Evolutionary conservation across 2,797 vertebrate genomes (phyloP), one percentile per base, ranked within the genome.

Genomic region (Cynodonichthys magdalenae): DNA sequence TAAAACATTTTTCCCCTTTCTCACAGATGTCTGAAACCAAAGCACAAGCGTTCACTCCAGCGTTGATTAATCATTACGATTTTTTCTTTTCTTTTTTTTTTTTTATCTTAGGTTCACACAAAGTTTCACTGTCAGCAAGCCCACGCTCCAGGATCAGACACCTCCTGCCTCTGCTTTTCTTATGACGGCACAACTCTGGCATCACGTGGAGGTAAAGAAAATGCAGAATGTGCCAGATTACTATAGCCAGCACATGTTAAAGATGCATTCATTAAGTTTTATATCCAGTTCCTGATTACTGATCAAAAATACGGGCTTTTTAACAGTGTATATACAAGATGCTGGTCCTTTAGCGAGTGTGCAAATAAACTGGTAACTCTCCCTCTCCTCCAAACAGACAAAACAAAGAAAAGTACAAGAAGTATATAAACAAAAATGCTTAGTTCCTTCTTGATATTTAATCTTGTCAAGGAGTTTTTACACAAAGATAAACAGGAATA

Each of bases 111-210:
- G 97, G 97, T 99, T 63, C 97, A 99, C 72, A 98, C 97, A 4
- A 99, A 97, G 89, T 99, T 97, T 73, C 96, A 98, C 90, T 97
- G 96, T 82, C 95, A 95, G 18, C 95, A 97, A 83, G 98, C 97
- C 56, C 97, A 99, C 69, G 76, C 84, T 46, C 90, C 94, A 3
- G 95, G 96, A 75, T 95, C 94, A 0, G 96, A 99, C 73, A 95
- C 95, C 17, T 96, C 96, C 17, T 95, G 95, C 52, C 90, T 99
- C 64, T 55, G 93, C 6, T 99, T 99, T 77, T 99, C 98, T 31
- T 99, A 99, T 17, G 95, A 98, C 47, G 96, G 96, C 20, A 89
- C 85, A 44, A 92, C 87, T 49, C 94, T 99, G 18, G 96, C 95
- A 28, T 97, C 96, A 74, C 95, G 97, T 27, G 96, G 97, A 94